Evolutionary conservation across 2,113 vertebrate species (phyloP), one percentile per base, ranked within the genome.

Genomic region (Cyphomyrus plagiostoma): DNA sequence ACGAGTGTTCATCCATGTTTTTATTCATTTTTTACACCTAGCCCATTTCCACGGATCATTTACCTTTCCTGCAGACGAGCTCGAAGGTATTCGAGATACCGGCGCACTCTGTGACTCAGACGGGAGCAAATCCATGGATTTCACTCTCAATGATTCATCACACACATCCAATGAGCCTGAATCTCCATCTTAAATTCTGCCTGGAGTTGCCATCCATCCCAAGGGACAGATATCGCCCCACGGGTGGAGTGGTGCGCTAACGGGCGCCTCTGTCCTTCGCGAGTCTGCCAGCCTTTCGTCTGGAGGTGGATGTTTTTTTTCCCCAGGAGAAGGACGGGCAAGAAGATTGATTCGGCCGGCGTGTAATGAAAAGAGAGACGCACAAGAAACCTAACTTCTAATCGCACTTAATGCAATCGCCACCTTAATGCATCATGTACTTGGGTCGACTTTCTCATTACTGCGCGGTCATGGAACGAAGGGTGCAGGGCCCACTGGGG

Each of bases 331-430:
- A n/a, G 50, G 48, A 23, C 30, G 10, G 35, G 30, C 17, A 26
- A n/a, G 30, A n/a, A 52, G 45, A 88, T 87, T 48, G 52, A 23
- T 53, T 39, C 48, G 2, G 49, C 42, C 46, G 26, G 86, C 9
- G 19, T 50, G 87, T 77, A 87, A 90, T 87, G 85, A 90, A 58
- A 80, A n/a, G 48, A 85, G 53, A 89, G 46, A 8, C 49, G 35
- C 0, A 19, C 23, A 21, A 62, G 77, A 21, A 56, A 89, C 42
- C 3, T 42, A 39, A 53, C 23, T 82, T 39, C 62, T 70, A 70
- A 70, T 80, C 70, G 26, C 70, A 19, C 30, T 26, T 89, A 80
- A 89, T 77, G 89, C 52, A 53, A 3, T 21, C 26, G 23, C 10
- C 26, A 19, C 50, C n/a, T 15, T 39, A 13, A 53, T 53, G 85